Conservation (phyloP, 2,113 vertebrate genomes). For the Fulica atra region DNA sequence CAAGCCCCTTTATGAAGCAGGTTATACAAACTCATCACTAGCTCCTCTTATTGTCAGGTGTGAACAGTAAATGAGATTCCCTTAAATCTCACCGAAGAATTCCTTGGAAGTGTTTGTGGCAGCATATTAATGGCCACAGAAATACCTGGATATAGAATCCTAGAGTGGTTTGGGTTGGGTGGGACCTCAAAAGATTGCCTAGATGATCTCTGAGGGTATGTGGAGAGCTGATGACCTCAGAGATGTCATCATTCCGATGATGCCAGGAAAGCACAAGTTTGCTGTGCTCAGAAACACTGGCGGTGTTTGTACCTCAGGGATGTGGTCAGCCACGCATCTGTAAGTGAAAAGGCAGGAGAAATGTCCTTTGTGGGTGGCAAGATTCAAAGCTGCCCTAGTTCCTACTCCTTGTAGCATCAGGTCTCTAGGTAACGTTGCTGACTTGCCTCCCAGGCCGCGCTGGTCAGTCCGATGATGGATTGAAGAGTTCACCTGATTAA, state of each 20-base stretch:
- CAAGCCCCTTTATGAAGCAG: neutral
- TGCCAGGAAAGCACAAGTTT: too few relatives aligned
- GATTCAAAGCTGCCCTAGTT: too few relatives aligned
- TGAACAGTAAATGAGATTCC: neutral
- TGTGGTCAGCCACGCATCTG: rapidly evolving
- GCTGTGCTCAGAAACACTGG: rapidly evolving
- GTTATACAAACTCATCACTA: neutral
- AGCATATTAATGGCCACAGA: neutral
- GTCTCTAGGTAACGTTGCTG: rapidly evolving
- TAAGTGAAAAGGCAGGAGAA: neutral
- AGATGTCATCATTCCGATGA: too few relatives aligned
- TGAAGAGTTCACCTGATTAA: neutral
- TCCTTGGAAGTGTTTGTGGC: neutral
- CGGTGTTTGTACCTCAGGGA: rapidly evolving
- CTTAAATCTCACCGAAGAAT: neutral
- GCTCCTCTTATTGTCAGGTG: rapidly evolving
- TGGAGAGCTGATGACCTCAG: too few relatives aligned
- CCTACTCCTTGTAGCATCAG: neutral
- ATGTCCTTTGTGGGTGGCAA: neutral
- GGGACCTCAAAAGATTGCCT: too few relatives aligned
- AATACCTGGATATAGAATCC: neutral
- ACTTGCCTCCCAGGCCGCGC: rapidly evolving
- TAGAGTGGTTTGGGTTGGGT: too few relatives aligned
- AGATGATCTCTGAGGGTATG: too few relatives aligned
- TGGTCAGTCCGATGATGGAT: rapidly evolving